These are phyloP conservation scores for Nixonia krombeini DNA, from an alignment of 1,140 invertebrate genomes.

Conservation along the genomic window DNA sequence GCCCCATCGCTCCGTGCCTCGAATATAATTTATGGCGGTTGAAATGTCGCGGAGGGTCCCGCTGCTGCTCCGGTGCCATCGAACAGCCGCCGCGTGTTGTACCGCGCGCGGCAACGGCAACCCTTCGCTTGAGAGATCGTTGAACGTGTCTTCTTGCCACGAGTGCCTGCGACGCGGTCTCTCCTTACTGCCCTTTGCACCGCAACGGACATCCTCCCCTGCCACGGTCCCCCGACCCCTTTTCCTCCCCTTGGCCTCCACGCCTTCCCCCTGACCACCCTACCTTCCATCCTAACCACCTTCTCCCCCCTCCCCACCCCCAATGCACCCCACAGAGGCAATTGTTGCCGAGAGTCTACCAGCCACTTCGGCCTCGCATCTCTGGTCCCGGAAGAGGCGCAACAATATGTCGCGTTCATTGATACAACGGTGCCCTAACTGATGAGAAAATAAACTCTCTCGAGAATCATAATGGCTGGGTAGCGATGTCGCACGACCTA, in stretches of 20 bases:
- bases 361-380: constrained; percentile 30
- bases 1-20: constrained; percentile 57
- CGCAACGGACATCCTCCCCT: constrained; percentile 32
- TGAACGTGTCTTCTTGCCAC: constrained; percentile 32
- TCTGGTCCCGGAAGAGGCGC: constrained; percentile 14
- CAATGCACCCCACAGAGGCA: no score
- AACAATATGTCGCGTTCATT: constrained; percentile 32
- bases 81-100: constrained; percentile 16
- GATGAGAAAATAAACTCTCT: constrained; percentile 16
- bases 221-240: constrained; percentile 21
- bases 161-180: background rate
- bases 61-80: constrained; percentile 18
- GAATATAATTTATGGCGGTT: constrained; percentile 64
- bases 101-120: constrained; percentile 22
- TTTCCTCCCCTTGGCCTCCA: no score
- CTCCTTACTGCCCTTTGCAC: constrained; percentile 13
- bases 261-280: no score
- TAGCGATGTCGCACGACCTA: no score
- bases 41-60: constrained; percentile 54
- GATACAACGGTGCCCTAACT: constrained; percentile 3
- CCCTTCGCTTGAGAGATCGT: constrained; percentile 28
- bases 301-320: no score
- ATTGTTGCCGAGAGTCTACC: no score
- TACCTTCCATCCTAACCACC: no score
- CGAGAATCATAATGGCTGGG: no score